Conservation (phyloP, 2,113 vertebrate genomes). For the Sturnira hondurensis region DNA sequence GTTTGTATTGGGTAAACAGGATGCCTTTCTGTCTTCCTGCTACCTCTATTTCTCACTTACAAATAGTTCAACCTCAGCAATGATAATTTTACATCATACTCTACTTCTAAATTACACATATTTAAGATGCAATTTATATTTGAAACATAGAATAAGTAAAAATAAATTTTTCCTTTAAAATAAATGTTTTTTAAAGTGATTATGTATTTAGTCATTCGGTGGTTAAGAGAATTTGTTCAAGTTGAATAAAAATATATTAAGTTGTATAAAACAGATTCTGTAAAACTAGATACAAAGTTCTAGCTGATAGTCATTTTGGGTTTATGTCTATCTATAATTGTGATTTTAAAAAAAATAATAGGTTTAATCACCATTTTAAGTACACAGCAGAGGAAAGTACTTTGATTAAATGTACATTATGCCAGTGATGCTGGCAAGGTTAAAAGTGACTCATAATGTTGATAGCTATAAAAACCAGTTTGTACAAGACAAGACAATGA, state of each 20-base stretch:
- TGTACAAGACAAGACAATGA: conserved; percentile 77
- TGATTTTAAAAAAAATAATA: conserved; percentile 78
- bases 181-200: background rate
- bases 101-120: background rate
- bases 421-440: conserved; percentile 77
- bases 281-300: background rate
- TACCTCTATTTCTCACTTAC: background rate
- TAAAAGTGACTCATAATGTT: conserved; percentile 73
- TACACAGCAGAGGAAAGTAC: conserved; percentile 67
- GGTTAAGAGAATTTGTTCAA: background rate
- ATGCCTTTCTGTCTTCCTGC: background rate
- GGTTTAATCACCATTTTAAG: conserved; percentile 81
- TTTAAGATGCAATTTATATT: background rate
- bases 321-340: background rate
- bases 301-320: background rate
- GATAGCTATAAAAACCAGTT: conserved; percentile 77
- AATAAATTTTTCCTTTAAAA: background rate
- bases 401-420: conserved; percentile 83
- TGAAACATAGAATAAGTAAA: background rate
- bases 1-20: background rate
- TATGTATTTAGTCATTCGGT: background rate
- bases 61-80: background rate
- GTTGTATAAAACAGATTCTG: background rate
- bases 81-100: background rate
- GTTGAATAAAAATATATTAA: background rate